Evolutionary conservation across 2,797 vertebrate species (phyloP), one percentile per base, ranked within the genome.

Genomic region (Melanogrammus aeglefinus): DNA sequence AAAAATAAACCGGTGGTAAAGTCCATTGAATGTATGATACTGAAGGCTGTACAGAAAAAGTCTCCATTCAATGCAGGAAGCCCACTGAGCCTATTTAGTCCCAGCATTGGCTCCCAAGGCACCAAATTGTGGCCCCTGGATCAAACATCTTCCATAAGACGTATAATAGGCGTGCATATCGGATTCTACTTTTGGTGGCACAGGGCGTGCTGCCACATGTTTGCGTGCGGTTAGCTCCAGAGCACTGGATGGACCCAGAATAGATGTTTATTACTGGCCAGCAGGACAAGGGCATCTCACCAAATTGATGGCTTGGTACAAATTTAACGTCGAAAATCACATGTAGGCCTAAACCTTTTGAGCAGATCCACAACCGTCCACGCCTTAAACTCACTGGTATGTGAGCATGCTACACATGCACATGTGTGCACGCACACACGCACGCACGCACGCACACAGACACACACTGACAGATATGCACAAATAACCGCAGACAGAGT

Each of bases 231-330:
- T 87, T 79, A 85, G 69, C 78, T 77, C 81, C 83, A 76, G 81
- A 86, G 87, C 85, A 83, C 79, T 78, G 87, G 86, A 27, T 82
- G 86, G 87, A 82, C 83, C 90, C 87, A 88, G 88, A 93, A 93
- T 92, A 93, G 91, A 91, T 77, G 87, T 91, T 93, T 92, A 93
- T 93, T 91, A 92, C 91, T 91, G 88, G 90, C 91, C 88, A 89
- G 85, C 87, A 86, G 91, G 91, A 88, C 80, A 76, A 91, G 87
- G 86, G 83, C 84, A 83, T 84, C 87, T 89, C 81, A 83, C 83
- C 81, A 93, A 93, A 92, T 92, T 91, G 91, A 90, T 91, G 83
- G 90, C 84, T 87, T 91, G 88, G 79, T 90, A 83, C 90, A 91
- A 93, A 93, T 90, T 91, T 92, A 92, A 92, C 87, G 18, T 85